A percentile compares a stretch with the other conserved stretches of the same genome.
phyloP scores from a whole-genome alignment of 1,140 invertebrate species.

The Holcopasites calliopsidis region DNA sequence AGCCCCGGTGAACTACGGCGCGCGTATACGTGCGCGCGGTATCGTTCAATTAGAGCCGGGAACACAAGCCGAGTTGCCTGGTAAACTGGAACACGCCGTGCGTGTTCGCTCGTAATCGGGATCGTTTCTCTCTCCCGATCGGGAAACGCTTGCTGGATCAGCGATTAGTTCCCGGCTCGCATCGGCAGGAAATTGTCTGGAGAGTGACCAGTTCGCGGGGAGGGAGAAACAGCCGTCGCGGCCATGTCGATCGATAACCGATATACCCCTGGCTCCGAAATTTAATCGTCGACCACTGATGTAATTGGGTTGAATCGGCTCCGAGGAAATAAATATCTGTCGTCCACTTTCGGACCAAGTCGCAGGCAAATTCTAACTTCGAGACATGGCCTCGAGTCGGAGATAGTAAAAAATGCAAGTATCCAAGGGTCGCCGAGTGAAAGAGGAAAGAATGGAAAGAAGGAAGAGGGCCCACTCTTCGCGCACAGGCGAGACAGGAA shows the following conservation, averaged over 20 bases:
- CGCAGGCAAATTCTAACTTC: neutral
- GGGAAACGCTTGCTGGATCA: constrained; percentile 22
- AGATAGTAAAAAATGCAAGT: no score
- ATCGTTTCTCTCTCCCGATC: neutral
- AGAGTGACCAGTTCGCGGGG: constrained; percentile 18
- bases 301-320: constrained; percentile 73
- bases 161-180: constrained; percentile 7
- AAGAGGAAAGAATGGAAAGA: neutral
- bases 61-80: neutral
- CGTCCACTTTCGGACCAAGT: no score
- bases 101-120: constrained; percentile 16
- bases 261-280: constrained; percentile 54
- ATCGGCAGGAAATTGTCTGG: constrained; percentile 39
- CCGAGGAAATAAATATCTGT: no score
- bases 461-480: constrained; percentile 45
- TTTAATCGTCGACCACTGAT: constrained; percentile 69
- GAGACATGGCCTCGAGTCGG: no score
- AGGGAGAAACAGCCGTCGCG: constrained; percentile 23
- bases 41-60: constrained; percentile 42
- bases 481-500: constrained; percentile 67
- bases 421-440: neutral
- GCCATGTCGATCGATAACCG: constrained; percentile 54
- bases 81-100: constrained; percentile 31
- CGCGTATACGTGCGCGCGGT: constrained; percentile 13
- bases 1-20: constrained; percentile 16